These are phyloP conservation scores for Scaptomyza cyrtandrae DNA, from an alignment of 2,888 invertebrate genomes.

Conservation along the genomic window DNA sequence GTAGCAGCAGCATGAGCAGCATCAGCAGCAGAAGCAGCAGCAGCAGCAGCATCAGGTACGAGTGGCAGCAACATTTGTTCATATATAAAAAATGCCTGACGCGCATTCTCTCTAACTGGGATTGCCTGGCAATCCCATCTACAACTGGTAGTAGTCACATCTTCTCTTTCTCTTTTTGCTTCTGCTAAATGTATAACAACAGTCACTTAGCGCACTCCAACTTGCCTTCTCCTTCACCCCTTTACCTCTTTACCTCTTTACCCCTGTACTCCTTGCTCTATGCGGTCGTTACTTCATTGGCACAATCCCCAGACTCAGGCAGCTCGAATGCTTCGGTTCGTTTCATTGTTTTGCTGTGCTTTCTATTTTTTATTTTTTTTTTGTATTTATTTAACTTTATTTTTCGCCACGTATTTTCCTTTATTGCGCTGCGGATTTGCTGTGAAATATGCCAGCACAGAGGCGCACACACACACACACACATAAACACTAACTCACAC, in stretches of 20 bases:
- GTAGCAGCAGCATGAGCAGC: constrained; percentile 15
- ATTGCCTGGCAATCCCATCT: constrained; percentile 66
- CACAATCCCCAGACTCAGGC: constrained; percentile 68
- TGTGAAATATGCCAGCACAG: constrained; percentile 68
- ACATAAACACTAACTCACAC: constrained; percentile 13
- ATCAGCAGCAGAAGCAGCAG: constrained; percentile 22
- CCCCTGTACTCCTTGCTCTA: constrained; percentile 9
- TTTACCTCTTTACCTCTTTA: too few species aligned
- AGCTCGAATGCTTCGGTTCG: constrained; percentile 42
- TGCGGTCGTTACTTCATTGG: constrained; percentile 76
- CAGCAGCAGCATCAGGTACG: constrained; percentile 39
- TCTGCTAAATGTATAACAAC: constrained; percentile 53
- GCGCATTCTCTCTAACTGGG: constrained; percentile 40
- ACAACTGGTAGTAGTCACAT: constrained; percentile 19
- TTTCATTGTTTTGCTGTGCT: constrained; percentile 75
- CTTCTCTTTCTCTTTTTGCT: neutral
- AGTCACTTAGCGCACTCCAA: constrained; percentile 68
- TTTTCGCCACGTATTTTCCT: constrained; percentile 75
- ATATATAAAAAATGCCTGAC: constrained; percentile 61
- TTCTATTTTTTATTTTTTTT: constrained; percentile 36
- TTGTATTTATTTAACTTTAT: constrained; percentile 36
- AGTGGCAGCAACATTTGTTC: constrained; percentile 68
- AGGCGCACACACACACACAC: constrained; percentile 28
- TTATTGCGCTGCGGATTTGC: constrained; percentile 79
- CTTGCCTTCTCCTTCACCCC: constrained; percentile 4